Conservation (phyloP, 2,113 vertebrate genomes). For the Cyrtonyx montezumae region DNA sequence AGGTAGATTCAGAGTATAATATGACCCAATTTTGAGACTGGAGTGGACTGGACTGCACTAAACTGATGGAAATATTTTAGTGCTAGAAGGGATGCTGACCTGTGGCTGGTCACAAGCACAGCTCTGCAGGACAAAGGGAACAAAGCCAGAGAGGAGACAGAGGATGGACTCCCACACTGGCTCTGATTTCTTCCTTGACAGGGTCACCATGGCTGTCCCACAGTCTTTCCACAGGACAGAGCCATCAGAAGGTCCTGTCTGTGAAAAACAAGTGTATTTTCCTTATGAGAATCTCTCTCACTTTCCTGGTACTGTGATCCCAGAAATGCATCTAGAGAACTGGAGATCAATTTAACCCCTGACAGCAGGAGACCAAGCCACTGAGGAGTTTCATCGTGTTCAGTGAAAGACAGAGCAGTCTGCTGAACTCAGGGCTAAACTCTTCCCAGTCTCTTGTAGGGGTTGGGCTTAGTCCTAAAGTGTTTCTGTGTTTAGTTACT, state of each 20-base stretch:
- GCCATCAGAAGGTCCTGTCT: background rate
- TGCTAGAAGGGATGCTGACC: background rate
- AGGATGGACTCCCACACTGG: background rate
- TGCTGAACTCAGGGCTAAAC: background rate
- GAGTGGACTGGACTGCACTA: background rate
- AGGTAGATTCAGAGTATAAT: background rate
- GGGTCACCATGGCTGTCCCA: background rate
- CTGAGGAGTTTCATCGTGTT: background rate
- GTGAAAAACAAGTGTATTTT: background rate
- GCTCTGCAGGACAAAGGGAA: background rate
- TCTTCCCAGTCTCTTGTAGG: background rate
- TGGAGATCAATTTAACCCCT: background rate
- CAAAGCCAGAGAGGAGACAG: background rate
- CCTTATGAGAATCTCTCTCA: background rate
- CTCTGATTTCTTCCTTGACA: background rate
- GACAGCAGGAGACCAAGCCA: background rate
- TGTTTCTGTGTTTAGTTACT: background rate
- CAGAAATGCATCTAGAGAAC: background rate
- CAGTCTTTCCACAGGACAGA: rapidly evolving
- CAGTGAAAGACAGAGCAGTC: background rate
- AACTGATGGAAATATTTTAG: background rate
- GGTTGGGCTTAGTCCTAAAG: background rate
- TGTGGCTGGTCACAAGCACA: background rate
- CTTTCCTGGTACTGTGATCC: background rate
- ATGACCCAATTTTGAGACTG: background rate